Evolutionary conservation across 2,797 vertebrate species (phyloP), one percentile per base, ranked within the genome.

Genomic region (Sphenodon punctatus): DNA sequence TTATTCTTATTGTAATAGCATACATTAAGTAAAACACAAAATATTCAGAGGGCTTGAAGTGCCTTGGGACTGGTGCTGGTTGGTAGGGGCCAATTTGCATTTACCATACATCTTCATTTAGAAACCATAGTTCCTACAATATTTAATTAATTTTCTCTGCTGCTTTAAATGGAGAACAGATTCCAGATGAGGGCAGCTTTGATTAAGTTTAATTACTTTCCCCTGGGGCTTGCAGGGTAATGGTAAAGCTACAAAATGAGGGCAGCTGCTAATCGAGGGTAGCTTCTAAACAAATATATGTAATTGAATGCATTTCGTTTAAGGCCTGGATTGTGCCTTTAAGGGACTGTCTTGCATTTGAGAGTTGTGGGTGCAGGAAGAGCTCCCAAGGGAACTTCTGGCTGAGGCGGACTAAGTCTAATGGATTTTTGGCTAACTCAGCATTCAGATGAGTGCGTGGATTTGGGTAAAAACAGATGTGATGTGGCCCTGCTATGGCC

Each of bases 131-230:
- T 56, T 84, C 41, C 63, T 61, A 45, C 36, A 60, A 66, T 83
- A 85, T 75, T 87, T 59, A 82, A 75, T 80, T 82, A 70, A 77
- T 89, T 89, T 84, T 83, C 46, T 83, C 30, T 39, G 25, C 25
- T 42, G 8, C 22, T 94, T 94, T 93, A 94, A 93, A 93, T 85
- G 85, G 82, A 93, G 74, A 89, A 42, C 78, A 88, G 85, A 88
- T 93, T 92, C 88, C 93, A 90, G 84, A 93, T 93, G 91, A 92
- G 82, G 85, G 89, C 87, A 90, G 67, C 72, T 92, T 92, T 87
- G 93, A 89, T 92, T 95, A 88, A 88, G 86, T 91, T 94, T 94
- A 93, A 94, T 94, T 92, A 92, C 60, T 93, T 95, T 89, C 81
- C 81, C 91, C 88, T 67, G 68, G 89, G 93, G 69, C 82, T 93